Base-by-base conservation (phyloP, 2,888 invertebrate genomes). In the Scrobipalpa atriplicella region DNA sequence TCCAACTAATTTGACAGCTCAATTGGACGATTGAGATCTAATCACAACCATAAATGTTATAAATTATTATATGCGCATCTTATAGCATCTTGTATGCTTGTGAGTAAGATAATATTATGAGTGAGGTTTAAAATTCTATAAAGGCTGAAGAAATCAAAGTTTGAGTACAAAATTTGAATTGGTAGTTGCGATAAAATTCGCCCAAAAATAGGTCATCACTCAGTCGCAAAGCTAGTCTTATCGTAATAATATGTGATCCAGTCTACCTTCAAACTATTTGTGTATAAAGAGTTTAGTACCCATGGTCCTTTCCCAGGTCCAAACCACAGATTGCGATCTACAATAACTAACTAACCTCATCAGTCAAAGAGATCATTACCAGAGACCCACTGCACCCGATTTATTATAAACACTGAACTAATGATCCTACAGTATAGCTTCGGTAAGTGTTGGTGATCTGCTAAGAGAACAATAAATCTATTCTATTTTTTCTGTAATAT, bases 1-100 rank as follows among this genome's bases (percentile, higher is more conserved):
- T 60, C 36, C 60, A 64, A 64, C 56, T 71, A 69, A 72, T 72
- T 67, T 68, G 70, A 67, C 70, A 67, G 61, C 16, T 64, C 67
- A 67, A 71, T 67, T 66, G 68, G 29, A 56, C 29, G 19, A 56
- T 56, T 56, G 54, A 56, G 54, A 56, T 56, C 29, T 56, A 56
- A 54, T 51, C 51, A 51, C 18, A 54, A 54, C 9, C 54, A 19
- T 54, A 54, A 54, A 54, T 54, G 54, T 19, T 54, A 39, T 39
- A 8, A 39, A 39, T 11, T 39, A 5, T 39, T 1, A n/a, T 52
- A 2, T 9, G 52, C 8, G 52, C 18, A 52, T 18, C 18, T 47
- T 47, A 8, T 16, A 18, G 52, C 18, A 52, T 18, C 18, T 47
- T 47, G 1, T 16, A 18, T 52, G 6, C 6, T 18, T 52, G n/a